Evolutionary conservation across 2,113 vertebrate genomes (phyloP), one percentile per base, ranked within the genome.

Genomic region (Dendropsophus ebraccatus): DNA sequence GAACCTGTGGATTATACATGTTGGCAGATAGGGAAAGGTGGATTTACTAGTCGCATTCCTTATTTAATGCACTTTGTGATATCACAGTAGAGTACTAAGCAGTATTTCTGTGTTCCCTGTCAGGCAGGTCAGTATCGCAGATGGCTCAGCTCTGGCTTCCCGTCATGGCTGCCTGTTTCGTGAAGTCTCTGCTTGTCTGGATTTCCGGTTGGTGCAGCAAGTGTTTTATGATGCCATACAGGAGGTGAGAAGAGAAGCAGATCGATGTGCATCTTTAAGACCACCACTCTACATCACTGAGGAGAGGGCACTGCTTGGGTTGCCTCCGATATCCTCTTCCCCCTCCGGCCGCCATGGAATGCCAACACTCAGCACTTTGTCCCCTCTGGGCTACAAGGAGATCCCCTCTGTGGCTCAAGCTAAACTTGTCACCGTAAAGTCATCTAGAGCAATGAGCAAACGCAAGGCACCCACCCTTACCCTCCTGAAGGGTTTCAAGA

Each of bases 401-500:
- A 94, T 97, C 86, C 96, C 96, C 1, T 89, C 95, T 0, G 93
- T 97, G n/a, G 93, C 96, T 86, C 97, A 96, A 37, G 96, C 97
- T 92, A 97, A 97, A 90, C 90, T 97, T 90, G 95, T 98, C 85
- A 98, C 97, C 0, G 95, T 98, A 30, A 98, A 97, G 89, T 96
- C 96, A 0, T 97, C 96, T 0, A 93, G 96, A 60, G 97, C 96
- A 30, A 96, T 97, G 90, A 98, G 96, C 93, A 98, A 97, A 91
- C 95, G 96, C 87, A 94, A 96, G 56, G 96, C 96, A 2, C 96
- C 96, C 70, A 95, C 96, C 0, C 92, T 97, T 54, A 98, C 96
- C 9, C 90, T 98, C n/a, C 89, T 98, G 84, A 98, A 97, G 87
- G 96, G 97, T 30, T 97, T 98, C 90, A 98, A 97, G 92, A 97